Base-by-base conservation (phyloP, 1,140 invertebrate species). In the Zaprionus lachaisei region DNA sequence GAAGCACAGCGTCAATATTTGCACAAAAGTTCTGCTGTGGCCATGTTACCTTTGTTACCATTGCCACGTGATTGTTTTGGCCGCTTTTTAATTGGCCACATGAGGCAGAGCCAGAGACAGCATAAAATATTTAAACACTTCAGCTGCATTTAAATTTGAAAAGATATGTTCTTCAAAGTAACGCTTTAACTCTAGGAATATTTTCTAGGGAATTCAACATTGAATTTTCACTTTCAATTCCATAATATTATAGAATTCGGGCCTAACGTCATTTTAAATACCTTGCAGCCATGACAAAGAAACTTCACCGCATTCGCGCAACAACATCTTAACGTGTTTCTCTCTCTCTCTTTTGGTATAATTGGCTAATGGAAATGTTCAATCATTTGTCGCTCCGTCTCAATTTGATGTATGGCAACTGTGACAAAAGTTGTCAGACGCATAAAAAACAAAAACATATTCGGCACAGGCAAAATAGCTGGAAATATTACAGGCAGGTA, bases 341-440 rank as follows among this genome's bases (percentile, higher is more conserved):
- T 57, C 4, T n/a, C n/a, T n/a, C n/a, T 4, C 34, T 49, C 54
- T 24, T 77, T 28, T 47, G 55, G 77, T 66, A 17, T 61, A 28
- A 69, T 69, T 63, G 70, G 63, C 66, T 84, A 84, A 81, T 81
- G 82, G 71, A 87, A 87, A 83, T 80, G 80, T 78, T 87, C 77
- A 80, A 89, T 87, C 83, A 83, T 89, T 89, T 87, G 31, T 87
- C 72, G 64, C 47, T 56, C 51, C 67, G 54, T 70, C 62, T 64
- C 62, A 72, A 78, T 78, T 89, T 89, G 78, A 84, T 89, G 79
- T 84, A 77, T 72, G 85, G 84, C 81, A 89, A 72, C 83, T 79
- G 81, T 79, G 84, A 65, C 73, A 83, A 83, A 89, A 83, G 62
- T 73, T 83, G 74, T 84, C 84, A 75, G 77, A 83, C 69, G 49